These are phyloP conservation scores for Donacobius atricapilla DNA, from an alignment of 2,113 vertebrate genomes.

Conservation along the genomic window DNA sequence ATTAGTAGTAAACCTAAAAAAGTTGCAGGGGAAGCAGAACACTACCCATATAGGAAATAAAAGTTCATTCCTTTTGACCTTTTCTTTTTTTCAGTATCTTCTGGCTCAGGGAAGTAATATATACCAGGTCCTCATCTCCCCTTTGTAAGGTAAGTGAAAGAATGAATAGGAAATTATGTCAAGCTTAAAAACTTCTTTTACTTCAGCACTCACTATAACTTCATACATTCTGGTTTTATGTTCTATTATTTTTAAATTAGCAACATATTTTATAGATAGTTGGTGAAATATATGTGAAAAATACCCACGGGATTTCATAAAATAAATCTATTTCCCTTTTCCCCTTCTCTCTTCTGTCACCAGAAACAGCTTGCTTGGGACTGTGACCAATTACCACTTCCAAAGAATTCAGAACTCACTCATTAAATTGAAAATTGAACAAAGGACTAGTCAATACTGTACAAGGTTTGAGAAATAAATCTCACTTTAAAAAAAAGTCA, in stretches of 20 bases:
- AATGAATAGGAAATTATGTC: conserved; percentile 24
- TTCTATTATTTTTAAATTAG: conserved; percentile 15
- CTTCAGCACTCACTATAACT: not conserved
- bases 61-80: not conserved
- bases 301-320: not conserved
- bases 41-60: not conserved
- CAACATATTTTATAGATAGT: not conserved
- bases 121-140: not conserved
- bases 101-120: not conserved
- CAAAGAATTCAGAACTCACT: not conserved
- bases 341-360: not conserved
- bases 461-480: not conserved
- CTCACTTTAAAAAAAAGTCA: not conserved
- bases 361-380: not conserved
- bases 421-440: not conserved
- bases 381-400: not conserved
- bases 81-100: not conserved
- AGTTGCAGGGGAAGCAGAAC: not conserved
- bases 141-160: not conserved
- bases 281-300: not conserved
- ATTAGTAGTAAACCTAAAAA: not conserved
- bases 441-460: not conserved
- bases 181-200: conserved; percentile 7
- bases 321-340: not conserved
- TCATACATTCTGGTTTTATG: not conserved